Evolutionary conservation across 2,797 vertebrate genomes (phyloP).

Genomic region (Euphonia xanthogaster): DNA sequence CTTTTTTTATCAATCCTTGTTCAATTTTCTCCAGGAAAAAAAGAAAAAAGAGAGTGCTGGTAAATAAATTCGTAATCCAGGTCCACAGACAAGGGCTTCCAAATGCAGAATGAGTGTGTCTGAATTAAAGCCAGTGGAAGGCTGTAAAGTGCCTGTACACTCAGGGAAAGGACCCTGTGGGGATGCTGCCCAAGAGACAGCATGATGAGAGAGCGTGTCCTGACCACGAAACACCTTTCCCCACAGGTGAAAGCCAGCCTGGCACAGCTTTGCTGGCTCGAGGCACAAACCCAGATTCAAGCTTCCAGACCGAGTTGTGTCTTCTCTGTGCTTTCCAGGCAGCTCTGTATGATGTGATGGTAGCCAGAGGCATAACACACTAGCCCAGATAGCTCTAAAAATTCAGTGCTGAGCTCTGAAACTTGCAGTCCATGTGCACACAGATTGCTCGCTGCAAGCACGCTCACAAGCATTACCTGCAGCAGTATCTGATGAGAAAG

Average conservation of each 20-base stretch:
- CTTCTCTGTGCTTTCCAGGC: background rate
- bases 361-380: background rate
- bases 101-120: background rate
- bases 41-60: background rate
- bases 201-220: background rate
- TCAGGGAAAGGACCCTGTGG: background rate
- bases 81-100: background rate
- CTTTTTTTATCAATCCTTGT: background rate
- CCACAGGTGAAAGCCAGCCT: background rate
- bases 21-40: background rate
- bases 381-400: background rate
- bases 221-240: background rate
- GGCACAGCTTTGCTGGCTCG: background rate
- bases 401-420: background rate
- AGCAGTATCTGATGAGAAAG: background rate
- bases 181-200: background rate
- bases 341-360: background rate
- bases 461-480: background rate
- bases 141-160: background rate
- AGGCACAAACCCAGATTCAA: background rate
- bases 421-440: background rate
- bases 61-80: background rate
- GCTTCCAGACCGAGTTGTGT: background rate
- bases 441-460: background rate
- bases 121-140: background rate